phyloP scores from a whole-genome alignment of 2,888 invertebrate genomes.

The Aleiodes testaceus region DNA sequence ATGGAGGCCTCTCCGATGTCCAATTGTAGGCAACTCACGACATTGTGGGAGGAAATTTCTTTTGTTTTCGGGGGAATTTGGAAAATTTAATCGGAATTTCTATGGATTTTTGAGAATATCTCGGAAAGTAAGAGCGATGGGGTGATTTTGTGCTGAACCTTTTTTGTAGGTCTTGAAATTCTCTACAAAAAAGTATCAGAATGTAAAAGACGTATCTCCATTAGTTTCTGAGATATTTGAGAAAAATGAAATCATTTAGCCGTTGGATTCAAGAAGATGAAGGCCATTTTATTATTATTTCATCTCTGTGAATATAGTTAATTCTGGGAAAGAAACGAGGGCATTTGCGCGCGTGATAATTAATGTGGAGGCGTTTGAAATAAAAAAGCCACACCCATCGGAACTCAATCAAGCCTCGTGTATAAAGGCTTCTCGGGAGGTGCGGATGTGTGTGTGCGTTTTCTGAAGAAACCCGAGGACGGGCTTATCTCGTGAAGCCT shows the following conservation, averaged over 20 bases:
- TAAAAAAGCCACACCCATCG: slow-evolving; percentile 65
- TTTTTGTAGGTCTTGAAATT: no score
- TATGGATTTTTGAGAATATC: no score
- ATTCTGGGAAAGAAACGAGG: not conserved
- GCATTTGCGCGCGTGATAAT: slow-evolving; percentile 59
- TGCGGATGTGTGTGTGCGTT: slow-evolving; percentile 33
- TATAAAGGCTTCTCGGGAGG: slow-evolving; percentile 52
- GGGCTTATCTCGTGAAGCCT: slow-evolving; percentile 62
- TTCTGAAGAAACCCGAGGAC: slow-evolving; percentile 43
- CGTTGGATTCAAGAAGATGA: no score
- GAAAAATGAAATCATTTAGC: no score
- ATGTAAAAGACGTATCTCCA: no score
- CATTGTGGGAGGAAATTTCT: slow-evolving; percentile 45
- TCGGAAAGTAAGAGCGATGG: no score
- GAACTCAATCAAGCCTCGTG: slow-evolving; percentile 66
- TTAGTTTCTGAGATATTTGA: no score
- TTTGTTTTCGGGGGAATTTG: not conserved
- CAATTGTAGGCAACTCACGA: slow-evolving; percentile 56
- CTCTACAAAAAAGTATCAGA: no score
- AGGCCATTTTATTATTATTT: not conserved
- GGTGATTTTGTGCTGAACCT: no score
- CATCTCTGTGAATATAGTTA: not conserved
- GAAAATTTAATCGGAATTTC: no score
- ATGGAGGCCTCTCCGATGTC: slow-evolving; percentile 57
- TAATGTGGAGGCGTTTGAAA: slow-evolving; percentile 69